Base-by-base conservation (phyloP, 2,888 invertebrate species). In the Desoria tigrina region DNA sequence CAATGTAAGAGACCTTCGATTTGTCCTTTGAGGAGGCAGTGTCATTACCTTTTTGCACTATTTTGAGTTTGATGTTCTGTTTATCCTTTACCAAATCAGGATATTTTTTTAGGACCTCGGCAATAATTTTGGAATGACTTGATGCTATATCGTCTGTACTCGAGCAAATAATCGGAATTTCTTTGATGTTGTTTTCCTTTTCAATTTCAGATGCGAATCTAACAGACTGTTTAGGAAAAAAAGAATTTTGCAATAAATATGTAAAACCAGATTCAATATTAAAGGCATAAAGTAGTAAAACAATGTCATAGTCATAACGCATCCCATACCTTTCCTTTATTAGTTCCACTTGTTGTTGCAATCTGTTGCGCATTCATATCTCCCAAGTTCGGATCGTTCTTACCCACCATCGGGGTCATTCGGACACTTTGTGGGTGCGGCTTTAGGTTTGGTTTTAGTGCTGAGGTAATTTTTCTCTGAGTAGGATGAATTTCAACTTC, bases 31-130 rank as follows among this genome's bases (percentile, higher is more conserved):
- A 61, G n/a, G 62, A 28, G 9, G 66, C 63, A 14, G 59, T n/a
- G 45, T 50, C 26, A 6, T 58, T 39, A 11, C 58, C 59, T 56
- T 86, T 87, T 65, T 90, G 87, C 80, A 92, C 85, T 69, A 93
- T 92, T 81, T 92, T 92, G 18, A 93, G 80, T 78, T 90, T 88
- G 37, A 93, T 92, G 77, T 90, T 93, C 79, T 91, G 92, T 78
- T 90, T 92, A 77, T 89, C 89, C 79, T 90, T 90, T 0, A 92
- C 89, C 67, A 93, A 83, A 79, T 92, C 90, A 0, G 93, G 92
- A 83, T 91, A 92, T 79, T 92, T 92, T 74, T 92, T 91, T 42
- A 93, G 79, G 0, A 93, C 90, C 74, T 92, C 92, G 67, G 90
- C 87, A 63, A 93, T 92, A 59, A 93, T 90, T 81, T 90, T 92